Percentiles rank a stretch among this genome's conserved stretches.
phyloP scores from a whole-genome alignment of 2,888 invertebrate species.

The Malacosoma neustria region DNA sequence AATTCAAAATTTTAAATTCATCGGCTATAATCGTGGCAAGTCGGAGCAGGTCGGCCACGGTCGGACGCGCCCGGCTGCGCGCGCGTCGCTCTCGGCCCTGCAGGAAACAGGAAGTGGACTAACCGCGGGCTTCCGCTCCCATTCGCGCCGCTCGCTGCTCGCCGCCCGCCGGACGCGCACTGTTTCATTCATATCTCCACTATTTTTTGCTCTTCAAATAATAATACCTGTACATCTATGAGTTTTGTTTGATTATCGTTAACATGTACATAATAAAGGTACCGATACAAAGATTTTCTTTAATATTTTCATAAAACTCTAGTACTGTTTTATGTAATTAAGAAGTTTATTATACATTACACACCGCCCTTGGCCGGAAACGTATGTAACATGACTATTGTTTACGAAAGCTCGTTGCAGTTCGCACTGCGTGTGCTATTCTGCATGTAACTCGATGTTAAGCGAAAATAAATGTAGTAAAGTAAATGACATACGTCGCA shows the following conservation, averaged over 20 bases:
- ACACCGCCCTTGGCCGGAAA: conserved; percentile 24
- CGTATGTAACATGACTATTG: conserved; percentile 24
- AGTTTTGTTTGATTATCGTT: too few relatives aligned
- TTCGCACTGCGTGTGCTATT: background rate
- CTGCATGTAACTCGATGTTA: too few relatives aligned
- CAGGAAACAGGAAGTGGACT: conserved; percentile 75
- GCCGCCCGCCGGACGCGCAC: conserved; percentile 45
- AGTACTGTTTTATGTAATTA: too few relatives aligned
- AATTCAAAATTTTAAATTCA: too few relatives aligned
- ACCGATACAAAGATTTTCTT: too few relatives aligned
- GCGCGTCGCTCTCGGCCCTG: conserved; percentile 58
- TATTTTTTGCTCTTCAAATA: conserved; percentile 51
- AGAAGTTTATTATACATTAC: too few relatives aligned
- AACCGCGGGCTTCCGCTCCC: conserved; percentile 74
- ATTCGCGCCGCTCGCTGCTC: conserved; percentile 43
- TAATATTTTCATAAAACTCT: too few relatives aligned
- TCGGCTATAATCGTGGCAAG: conserved; percentile 15
- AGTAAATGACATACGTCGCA: too few relatives aligned
- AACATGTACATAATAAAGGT: too few relatives aligned
- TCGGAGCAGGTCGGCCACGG: conserved; percentile 30
- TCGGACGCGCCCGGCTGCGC: conserved; percentile 55
- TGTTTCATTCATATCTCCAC: conserved; percentile 59
- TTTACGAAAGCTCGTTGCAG: conserved; percentile 17
- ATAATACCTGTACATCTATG: conserved; percentile 32
- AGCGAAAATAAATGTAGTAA: too few relatives aligned